Base-by-base conservation (phyloP, 2,113 vertebrate species). In the Tragulus kanchil region DNA sequence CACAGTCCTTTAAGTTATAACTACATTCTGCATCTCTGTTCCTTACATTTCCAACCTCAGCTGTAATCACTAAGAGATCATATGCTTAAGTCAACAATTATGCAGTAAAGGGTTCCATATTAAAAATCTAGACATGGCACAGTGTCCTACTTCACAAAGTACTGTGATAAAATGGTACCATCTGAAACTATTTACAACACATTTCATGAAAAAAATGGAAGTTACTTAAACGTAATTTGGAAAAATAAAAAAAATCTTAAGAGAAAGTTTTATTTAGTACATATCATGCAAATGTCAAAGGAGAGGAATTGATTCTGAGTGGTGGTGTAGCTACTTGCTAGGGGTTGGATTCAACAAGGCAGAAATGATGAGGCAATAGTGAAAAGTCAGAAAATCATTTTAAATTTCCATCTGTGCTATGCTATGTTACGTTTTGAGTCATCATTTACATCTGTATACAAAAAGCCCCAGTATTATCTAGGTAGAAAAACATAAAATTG, bases 401-500 rank as follows among this genome's bases (percentile, higher is more conserved):
- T 28, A 50, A 62, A 4, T 79, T 26, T 84, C 56, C 58, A 36
- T 86, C 58, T 42, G 59, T n/a, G 0, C 45, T 73, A 73, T 45
- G 42, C 21, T 73, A 25, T 25, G 54, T 88, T 50, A 69, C 5
- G 56, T 14, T 93, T 42, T 82, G 15, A 78, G 8, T 75, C 6
- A 77, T 62, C 65, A 42, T 93, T 77, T 73, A 56, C 8, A 94
- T 67, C 59, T 56, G 19, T 25, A 59, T 36, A 71, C 13, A 25
- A 50, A 92, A 17, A 93, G 59, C 42, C 45, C 59, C 69, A 64
- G 77, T 45, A 54, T 16, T 36, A 25, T 73, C 48, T 58, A 85
- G 19, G 13, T 7, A 92, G 61, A 84, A 90, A 67, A 71, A 21
- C 19, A 94, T 62, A 62, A 94, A 85, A 96, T 71, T 71, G 94